phyloP scores from a whole-genome alignment of 2,797 vertebrate species.

The Carapus acus region DNA sequence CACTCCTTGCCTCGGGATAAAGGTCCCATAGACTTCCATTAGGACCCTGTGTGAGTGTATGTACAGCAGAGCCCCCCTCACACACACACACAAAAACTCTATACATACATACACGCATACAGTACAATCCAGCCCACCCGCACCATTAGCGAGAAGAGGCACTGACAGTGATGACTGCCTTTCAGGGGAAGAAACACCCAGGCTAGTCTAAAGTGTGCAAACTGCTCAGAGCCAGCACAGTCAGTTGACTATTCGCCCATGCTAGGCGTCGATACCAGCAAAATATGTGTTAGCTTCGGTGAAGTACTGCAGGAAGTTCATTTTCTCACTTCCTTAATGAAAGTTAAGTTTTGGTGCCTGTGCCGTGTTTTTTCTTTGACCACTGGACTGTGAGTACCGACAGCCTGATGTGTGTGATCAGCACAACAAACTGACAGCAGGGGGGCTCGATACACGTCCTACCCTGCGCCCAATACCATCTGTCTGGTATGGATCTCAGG shows the following conservation, averaged over 20 bases:
- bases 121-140: constrained; percentile 53
- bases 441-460: constrained; percentile 57
- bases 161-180: constrained; percentile 78
- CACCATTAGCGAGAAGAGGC: constrained; percentile 79
- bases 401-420: constrained; percentile 63
- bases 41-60: constrained; percentile 81
- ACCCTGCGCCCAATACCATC: constrained; percentile 68
- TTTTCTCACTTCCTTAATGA: constrained; percentile 23
- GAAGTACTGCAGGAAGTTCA: constrained; percentile 32
- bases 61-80: constrained; percentile 59
- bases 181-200: constrained; percentile 68
- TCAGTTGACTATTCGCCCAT: constrained; percentile 7
- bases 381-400: constrained; percentile 68
- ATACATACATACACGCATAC: constrained; percentile 13
- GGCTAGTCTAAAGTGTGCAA: constrained; percentile 53
- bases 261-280: constrained; percentile 11
- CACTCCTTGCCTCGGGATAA: constrained; percentile 80
- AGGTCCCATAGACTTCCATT: constrained; percentile 86
- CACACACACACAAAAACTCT: no score
- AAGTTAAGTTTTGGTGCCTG: constrained; percentile 53
- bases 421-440: constrained; percentile 66
- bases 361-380: constrained; percentile 60
- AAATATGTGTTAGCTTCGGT: no score
- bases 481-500: constrained; percentile 74
- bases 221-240: no score